Conservation (phyloP, 1,140 invertebrate genomes). For the Zaprionus ornatus region DNA sequence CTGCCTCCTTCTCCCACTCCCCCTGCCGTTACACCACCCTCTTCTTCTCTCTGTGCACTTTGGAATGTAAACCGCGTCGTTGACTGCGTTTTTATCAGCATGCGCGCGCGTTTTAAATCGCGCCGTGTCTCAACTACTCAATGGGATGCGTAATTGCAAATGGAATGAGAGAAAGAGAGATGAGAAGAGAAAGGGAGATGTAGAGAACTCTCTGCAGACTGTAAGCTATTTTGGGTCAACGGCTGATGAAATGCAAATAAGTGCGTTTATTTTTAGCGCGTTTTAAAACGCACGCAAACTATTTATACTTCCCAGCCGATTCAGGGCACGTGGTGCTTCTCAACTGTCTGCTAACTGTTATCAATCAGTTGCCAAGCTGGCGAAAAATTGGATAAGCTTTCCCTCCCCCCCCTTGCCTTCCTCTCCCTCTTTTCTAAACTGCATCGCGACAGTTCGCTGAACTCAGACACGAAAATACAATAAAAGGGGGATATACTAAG, state of each 20-base stretch:
- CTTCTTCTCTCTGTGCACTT: conserved; percentile 46
- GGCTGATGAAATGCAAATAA: conserved; percentile 37
- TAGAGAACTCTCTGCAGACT: not conserved
- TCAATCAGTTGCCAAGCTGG: not conserved
- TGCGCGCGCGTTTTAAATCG: conserved; percentile 27
- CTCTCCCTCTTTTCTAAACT: not conserved
- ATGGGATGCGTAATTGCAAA: conserved; percentile 75
- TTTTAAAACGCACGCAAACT: conserved; percentile 8
- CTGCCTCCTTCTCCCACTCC: not conserved
- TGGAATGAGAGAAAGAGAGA: not conserved
- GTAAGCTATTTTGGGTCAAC: conserved; percentile 62
- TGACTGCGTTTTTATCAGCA: conserved; percentile 61
- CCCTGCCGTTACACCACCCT: not conserved
- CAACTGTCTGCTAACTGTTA: not conserved
- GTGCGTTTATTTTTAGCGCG: conserved; percentile 1
- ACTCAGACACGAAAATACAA: conserved; percentile 1
- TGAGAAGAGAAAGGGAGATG: not conserved
- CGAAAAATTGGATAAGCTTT: not conserved
- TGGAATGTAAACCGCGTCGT: conserved; percentile 74
- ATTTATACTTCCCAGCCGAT: conserved; percentile 3
- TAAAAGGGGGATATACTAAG: not conserved
- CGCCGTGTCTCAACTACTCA: conserved; percentile 44
- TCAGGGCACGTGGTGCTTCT: conserved; percentile 29
- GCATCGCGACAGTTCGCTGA: conserved; percentile 20
- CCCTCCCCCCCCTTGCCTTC: not conserved